Conservation (phyloP, 1,140 invertebrate species). For the Drosophila yakuba region DNA sequence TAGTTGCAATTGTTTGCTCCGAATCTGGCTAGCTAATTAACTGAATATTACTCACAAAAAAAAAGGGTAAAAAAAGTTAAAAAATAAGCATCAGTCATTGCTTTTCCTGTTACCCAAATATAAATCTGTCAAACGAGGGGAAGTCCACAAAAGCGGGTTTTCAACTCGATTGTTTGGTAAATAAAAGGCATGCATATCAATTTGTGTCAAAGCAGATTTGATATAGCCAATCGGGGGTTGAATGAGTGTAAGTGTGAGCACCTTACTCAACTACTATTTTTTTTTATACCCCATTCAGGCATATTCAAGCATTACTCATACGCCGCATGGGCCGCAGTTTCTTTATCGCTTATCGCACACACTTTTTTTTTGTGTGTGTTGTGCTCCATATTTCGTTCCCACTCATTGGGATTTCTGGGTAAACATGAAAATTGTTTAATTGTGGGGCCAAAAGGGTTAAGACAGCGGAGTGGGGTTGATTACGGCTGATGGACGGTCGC, state of each 20-base stretch:
- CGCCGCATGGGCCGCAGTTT: slow-evolving; percentile 35
- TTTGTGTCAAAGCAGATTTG: slow-evolving; percentile 45
- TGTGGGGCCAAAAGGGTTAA: slow-evolving; percentile 20
- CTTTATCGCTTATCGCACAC: slow-evolving; percentile 58
- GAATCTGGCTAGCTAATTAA: no score
- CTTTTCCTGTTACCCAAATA: background rate
- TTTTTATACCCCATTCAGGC: background rate
- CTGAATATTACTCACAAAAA: no score
- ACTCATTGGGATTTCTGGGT: slow-evolving; percentile 16
- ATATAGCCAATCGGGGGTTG: slow-evolving; percentile 38
- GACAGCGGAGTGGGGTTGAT: slow-evolving; percentile 7
- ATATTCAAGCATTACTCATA: slow-evolving; percentile 52
- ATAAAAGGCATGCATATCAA: slow-evolving; percentile 46
- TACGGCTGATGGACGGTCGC: slow-evolving; percentile 64
- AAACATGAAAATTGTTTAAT: slow-evolving; percentile 60
- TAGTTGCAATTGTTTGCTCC: no score
- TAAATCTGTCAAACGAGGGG: slow-evolving; percentile 3
- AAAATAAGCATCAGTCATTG: background rate
- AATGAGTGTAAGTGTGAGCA: slow-evolving; percentile 15
- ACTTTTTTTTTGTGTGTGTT: slow-evolving; percentile 20
- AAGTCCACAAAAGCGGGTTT: background rate
- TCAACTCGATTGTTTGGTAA: background rate
- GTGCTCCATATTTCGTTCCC: background rate
- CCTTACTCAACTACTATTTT: slow-evolving; percentile 6
- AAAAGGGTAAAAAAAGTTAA: no score